Base-by-base conservation (phyloP, 1,140 invertebrate species). In the Oryzaephilus surinamensis region DNA sequence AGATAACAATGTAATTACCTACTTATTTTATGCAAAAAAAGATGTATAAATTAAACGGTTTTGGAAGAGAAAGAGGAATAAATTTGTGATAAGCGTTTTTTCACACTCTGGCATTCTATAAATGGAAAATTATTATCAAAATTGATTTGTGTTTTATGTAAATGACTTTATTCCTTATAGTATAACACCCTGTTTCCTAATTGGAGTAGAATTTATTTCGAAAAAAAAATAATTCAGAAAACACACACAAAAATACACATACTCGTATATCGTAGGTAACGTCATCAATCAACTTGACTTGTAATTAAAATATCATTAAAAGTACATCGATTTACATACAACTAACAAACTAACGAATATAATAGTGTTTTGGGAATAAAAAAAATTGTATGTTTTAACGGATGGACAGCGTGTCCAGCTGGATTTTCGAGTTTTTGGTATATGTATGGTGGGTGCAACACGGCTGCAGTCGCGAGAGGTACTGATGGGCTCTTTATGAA, bases 311-410 rank as follows among this genome's bases (percentile, higher is more conserved):
- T 24, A 24, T 10, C 23, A 24, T 24, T 24, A 24, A 11, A 11
- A n/a, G n/a, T 11, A 24, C 23, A 24, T 24, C 23, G 23, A 24
- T 24, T 24, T 24, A 24, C 23, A 24, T 24, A 24, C 23, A 24
- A n/a, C n/a, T n/a, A n/a, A n/a, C n/a, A n/a, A n/a, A n/a, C 23
- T 4, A n/a, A 24, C 23, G 11, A 7, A 4, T 24, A 10, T 24
- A 6, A 6, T n/a, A 24, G 3, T 6, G 23, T 8, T 20, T 5
- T n/a, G 11, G 23, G 11, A n/a, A 24, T 8, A 24, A n/a, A 24
- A 24, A 24, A 10, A 10, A 6, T 21, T 21, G 10, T 21, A 10
- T 21, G 10, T 21, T 21, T 21, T 21, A 24, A 24, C 11, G 11
- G 23, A 3, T 4, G 11, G 8, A 10, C 23, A 11, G 8, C 23